These are phyloP conservation scores for Heterotilapia buettikoferi DNA, from an alignment of 2,113 vertebrate species.

Conservation along the genomic window DNA sequence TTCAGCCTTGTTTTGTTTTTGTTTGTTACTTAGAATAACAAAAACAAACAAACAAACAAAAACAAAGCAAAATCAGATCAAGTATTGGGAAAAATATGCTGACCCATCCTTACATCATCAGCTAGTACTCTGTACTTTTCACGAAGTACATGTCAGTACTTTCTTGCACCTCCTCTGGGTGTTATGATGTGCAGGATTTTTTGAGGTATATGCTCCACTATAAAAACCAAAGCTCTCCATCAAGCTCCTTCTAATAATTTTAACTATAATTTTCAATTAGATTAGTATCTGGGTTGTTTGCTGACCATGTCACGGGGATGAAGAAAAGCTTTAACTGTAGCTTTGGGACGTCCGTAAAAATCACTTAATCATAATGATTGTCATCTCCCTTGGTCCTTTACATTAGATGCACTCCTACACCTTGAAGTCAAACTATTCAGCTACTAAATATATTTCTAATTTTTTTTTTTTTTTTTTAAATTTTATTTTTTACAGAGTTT, in stretches of 20 bases:
- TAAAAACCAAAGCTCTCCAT: not conserved
- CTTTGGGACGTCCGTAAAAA: not conserved
- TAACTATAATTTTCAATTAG: not conserved
- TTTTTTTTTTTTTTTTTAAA: accelerated
- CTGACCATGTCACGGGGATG: not conserved
- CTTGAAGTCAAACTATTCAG: not conserved
- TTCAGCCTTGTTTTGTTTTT: not conserved
- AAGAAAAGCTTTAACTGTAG: not conserved
- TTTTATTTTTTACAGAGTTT: not conserved
- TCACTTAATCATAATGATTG: not conserved
- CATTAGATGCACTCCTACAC: not conserved
- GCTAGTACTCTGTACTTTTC: not conserved
- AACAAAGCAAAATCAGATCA: not conserved
- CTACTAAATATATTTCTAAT: not conserved
- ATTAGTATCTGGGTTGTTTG: not conserved
- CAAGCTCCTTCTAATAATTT: not conserved
- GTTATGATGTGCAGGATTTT: not conserved
- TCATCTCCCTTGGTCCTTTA: not conserved
- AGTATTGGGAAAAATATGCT: not conserved
- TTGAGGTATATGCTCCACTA: not conserved
- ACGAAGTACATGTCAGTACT: not conserved
- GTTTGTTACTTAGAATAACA: not conserved
- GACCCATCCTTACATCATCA: not conserved
- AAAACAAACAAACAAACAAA: not conserved
- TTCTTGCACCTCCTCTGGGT: not conserved